Evolutionary conservation across 2,797 vertebrate genomes (phyloP).

Genomic region (Smutsia temminckii): DNA sequence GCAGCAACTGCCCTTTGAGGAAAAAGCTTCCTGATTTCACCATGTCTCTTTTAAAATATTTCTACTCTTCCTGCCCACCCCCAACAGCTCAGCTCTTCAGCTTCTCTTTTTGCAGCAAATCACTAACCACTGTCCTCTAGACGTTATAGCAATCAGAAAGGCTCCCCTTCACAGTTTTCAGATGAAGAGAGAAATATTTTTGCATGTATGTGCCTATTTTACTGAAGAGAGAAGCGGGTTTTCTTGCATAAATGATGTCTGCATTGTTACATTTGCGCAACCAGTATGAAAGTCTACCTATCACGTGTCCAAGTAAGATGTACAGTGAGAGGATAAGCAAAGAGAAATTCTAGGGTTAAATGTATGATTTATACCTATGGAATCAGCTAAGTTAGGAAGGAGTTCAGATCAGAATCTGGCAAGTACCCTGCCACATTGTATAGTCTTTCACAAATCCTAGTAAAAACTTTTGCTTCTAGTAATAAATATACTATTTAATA

Average conservation of each 20-base stretch:
- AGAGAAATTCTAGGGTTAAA: neutral
- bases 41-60: conserved; percentile 62
- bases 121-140: neutral
- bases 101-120: conserved; percentile 66
- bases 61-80: conserved; percentile 45
- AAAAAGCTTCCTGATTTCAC: conserved; percentile 77
- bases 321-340: neutral
- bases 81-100: neutral
- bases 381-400: neutral
- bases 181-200: neutral
- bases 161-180: neutral
- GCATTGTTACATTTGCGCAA: neutral
- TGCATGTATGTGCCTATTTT: neutral
- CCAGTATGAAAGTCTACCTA: neutral
- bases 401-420: neutral
- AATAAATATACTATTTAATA: neutral
- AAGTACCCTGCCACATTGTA: neutral
- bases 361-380: neutral
- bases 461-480: conserved; percentile 16
- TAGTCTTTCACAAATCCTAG: neutral
- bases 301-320: neutral
- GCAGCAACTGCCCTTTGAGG: conserved; percentile 77
- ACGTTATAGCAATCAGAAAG: neutral
- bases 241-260: neutral
- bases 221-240: neutral